Evolutionary conservation across 2,888 invertebrate genomes (phyloP).

Genomic region (Stictocephala bisonia): DNA sequence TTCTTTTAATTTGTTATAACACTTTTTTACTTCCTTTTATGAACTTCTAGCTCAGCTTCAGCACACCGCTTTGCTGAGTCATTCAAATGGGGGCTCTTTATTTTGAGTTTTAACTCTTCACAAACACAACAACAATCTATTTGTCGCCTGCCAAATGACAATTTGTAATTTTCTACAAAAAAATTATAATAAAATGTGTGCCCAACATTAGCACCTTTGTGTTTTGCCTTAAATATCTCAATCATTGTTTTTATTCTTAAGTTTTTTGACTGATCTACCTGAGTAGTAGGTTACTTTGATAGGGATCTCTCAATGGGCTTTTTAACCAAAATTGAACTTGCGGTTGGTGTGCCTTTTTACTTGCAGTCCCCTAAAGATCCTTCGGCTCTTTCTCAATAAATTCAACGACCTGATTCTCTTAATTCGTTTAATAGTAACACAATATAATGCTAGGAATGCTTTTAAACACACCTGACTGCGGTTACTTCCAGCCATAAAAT

Average conservation of each 20-base stretch:
- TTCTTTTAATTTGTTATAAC: background rate
- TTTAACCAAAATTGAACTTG: background rate
- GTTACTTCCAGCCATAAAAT: background rate
- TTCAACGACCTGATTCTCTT: background rate
- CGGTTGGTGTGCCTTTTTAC: background rate
- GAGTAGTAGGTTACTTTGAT: background rate
- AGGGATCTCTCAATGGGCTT: background rate
- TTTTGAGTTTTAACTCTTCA: background rate
- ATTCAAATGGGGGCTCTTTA: background rate
- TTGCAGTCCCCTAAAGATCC: background rate
- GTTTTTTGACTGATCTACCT: background rate
- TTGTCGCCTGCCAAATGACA: constrained; percentile 10
- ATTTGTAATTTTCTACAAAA: background rate
- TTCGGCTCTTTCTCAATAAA: background rate
- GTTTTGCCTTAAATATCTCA: background rate
- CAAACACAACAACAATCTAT: too few species aligned
- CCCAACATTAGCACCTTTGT: background rate
- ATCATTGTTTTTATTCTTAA: background rate
- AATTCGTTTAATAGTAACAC: background rate
- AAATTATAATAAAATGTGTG: background rate
- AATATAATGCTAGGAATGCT: background rate
- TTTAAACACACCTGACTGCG: background rate
- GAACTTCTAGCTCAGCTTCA: constrained; percentile 11
- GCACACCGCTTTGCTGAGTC: background rate
- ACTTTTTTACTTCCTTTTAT: constrained; percentile 5